Percentiles rank a stretch among this genome's conserved stretches.
Evolutionary conservation across 2,113 vertebrate species (phyloP).

Genomic region (Amphilophus citrinellus): DNA sequence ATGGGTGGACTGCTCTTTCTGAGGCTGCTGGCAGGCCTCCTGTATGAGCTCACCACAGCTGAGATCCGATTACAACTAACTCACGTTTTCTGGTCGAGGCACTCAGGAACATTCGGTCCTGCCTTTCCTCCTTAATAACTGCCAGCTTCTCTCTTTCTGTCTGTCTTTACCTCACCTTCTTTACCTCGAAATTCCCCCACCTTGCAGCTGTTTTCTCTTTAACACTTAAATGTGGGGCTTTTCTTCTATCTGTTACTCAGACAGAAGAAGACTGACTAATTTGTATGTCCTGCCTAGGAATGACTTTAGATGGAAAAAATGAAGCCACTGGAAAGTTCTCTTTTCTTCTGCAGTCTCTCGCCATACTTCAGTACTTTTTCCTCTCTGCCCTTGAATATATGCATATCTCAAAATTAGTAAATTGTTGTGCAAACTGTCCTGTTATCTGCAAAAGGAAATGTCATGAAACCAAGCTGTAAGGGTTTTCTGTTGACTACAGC

Average conservation of each 20-base stretch:
- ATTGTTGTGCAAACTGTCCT: neutral
- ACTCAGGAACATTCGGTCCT: slow-evolving; percentile 34
- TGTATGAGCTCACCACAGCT: slow-evolving; percentile 76
- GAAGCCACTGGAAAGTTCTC: slow-evolving; percentile 64
- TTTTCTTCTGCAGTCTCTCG: slow-evolving; percentile 30
- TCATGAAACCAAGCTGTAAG: neutral
- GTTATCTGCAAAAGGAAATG: too few species aligned
- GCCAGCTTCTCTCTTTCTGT: slow-evolving; percentile 11
- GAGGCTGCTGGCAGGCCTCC: slow-evolving; percentile 64
- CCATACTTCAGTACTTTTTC: neutral
- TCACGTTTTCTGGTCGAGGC: slow-evolving; percentile 70
- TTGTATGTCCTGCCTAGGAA: slow-evolving; percentile 44
- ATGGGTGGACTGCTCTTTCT: slow-evolving; percentile 64
- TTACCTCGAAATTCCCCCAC: slow-evolving; percentile 5
- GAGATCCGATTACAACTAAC: slow-evolving; percentile 77
- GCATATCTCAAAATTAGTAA: neutral
- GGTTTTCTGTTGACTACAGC: neutral
- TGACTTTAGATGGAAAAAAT: slow-evolving; percentile 75
- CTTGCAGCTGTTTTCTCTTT: slow-evolving; percentile 1
- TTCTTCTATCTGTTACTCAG: slow-evolving; percentile 17
- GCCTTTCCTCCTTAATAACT: slow-evolving; percentile 22
- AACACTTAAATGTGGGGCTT: neutral
- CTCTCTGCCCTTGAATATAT: neutral
- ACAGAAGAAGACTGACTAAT: slow-evolving; percentile 36
- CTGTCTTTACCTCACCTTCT: neutral